phyloP scores from a whole-genome alignment of 1,140 invertebrate species.

The Patella vulgata region DNA sequence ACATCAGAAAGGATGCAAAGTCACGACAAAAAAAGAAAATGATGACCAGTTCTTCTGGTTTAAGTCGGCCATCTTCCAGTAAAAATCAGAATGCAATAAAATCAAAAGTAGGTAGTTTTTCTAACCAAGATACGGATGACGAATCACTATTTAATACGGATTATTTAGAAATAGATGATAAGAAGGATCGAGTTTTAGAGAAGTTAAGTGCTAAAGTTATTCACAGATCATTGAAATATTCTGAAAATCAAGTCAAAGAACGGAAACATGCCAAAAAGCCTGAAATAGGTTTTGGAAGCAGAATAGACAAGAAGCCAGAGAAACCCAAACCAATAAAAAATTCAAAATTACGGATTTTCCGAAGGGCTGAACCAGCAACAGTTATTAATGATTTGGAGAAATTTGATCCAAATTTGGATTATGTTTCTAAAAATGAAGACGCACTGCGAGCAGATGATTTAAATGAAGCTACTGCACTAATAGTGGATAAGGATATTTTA shows the following conservation, averaged over 20 bases:
- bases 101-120: slow-evolving; percentile 2
- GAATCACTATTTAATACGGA: neutral
- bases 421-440: too few species aligned
- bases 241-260: neutral
- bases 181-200: slow-evolving; percentile 50
- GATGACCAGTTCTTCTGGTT: neutral
- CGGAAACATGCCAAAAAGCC: neutral
- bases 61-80: neutral
- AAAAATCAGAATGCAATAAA: neutral
- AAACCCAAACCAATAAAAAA: too few species aligned
- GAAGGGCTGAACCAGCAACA: too few species aligned
- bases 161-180: slow-evolving; percentile 4
- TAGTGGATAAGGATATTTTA: neutral
- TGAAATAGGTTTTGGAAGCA: too few species aligned
- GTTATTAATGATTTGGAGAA: too few species aligned
- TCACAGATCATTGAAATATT: slow-evolving; percentile 19
- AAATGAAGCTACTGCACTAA: slow-evolving; percentile 14
- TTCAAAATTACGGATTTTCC: too few species aligned
- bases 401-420: too few species aligned
- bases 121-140: slow-evolving; percentile 6
- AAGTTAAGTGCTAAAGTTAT: slow-evolving; percentile 45
- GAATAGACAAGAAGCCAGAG: too few species aligned
- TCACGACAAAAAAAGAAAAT: neutral
- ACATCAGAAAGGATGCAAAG: neutral
- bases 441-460: too few species aligned